Conservation (phyloP, 2,113 vertebrate species). For the Panthera tigris region DNA sequence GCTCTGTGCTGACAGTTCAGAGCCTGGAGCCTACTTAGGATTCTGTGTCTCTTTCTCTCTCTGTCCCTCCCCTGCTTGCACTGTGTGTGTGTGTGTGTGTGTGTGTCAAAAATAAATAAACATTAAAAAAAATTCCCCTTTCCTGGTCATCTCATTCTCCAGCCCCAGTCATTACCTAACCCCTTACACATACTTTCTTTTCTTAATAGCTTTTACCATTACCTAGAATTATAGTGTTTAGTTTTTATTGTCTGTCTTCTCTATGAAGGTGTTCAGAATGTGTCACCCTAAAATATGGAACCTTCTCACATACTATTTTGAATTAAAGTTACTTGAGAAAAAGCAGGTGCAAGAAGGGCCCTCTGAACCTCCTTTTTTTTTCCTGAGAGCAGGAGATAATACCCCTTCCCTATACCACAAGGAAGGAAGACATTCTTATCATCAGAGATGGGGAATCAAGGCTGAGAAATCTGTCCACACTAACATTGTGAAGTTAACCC, state of each 20-base stretch:
- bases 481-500: background rate
- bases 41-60: background rate
- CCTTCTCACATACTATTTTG: background rate
- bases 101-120: too few species aligned
- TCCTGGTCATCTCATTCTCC: background rate
- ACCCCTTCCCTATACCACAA: background rate
- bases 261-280: background rate
- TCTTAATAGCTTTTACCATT: background rate
- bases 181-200: background rate
- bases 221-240: background rate
- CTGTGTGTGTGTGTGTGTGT: too few species aligned
- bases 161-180: background rate
- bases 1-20: background rate
- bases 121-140: background rate
- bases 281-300: background rate
- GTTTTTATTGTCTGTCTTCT: background rate
- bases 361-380: background rate
- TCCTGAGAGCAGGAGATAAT: background rate
- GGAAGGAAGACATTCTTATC: background rate
- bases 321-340: background rate
- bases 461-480: background rate
- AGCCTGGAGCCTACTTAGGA: too few species aligned
- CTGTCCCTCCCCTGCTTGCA: background rate
- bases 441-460: background rate
- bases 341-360: background rate